Base-by-base conservation (phyloP, 37 sponge, comb jelly and placozoan genomes). In the Beroe ovata region DNA sequence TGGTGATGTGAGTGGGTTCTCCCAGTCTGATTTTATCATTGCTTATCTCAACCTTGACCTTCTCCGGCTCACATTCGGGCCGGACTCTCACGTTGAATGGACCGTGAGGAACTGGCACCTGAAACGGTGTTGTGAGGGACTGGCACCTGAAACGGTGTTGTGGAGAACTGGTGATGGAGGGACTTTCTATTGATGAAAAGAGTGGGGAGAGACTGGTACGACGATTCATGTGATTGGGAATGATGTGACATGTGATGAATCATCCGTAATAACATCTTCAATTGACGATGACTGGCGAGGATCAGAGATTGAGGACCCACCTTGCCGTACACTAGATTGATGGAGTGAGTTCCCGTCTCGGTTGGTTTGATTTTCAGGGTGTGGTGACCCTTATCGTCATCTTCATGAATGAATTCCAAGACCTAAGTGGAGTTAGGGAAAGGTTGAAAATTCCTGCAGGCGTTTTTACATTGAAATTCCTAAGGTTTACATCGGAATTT, bases 1-100 rank as follows among this genome's bases (percentile, higher is more conserved):
- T 54, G 18, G 22, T 89, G 61, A 91, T 90, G 34, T 62, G 4
- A 60, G 91, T 58, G 60, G 91, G 89, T 19, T 54, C 39, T 34
- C 91, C 89, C 1, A 77, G 42, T 3, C 84, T 33, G 84, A 77
- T 39, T 19, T n/a, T 40, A 1, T 19, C 6, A 20, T 16, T 40
- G 28, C 38, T 54, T 25, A 77, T 77, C 23, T 39, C 26, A 41
- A 77, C 47, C 54, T 77, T 77, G 28, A 77, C 84, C 25, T 77
- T 77, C 36, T 77, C 84, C 1, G 84, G 84, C 84, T 77, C 84
- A 41, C 84, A 25, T 35, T 77, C 47, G 25, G 84, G 84, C 54
- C 84, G 35, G 8, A 77, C 84, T 42, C 33, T 38, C 19, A 77
- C 84, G 38, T n/a, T 42, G 84, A 42, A 77, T 22, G 84, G 84